Evolutionary conservation across 1,140 invertebrate species (phyloP).

Genomic region (Cherax quadricarinatus): DNA sequence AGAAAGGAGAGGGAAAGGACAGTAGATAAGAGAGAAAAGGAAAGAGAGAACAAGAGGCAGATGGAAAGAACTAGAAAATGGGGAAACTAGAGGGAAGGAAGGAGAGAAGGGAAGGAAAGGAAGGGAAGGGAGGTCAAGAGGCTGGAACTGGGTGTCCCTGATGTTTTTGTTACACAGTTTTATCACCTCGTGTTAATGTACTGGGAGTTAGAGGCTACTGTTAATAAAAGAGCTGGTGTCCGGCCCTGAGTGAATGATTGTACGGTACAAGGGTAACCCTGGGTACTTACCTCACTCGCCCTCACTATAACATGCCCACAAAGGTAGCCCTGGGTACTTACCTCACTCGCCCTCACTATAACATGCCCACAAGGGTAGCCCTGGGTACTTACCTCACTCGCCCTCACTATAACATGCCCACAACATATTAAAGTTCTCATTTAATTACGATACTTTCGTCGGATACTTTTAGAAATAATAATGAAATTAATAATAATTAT

Average conservation of each 20-base stretch:
- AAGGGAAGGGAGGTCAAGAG: no score
- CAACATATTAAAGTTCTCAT: background rate
- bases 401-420: background rate
- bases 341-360: background rate
- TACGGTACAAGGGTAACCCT: no score
- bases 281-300: background rate
- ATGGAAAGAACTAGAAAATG: no score
- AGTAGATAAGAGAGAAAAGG: no score
- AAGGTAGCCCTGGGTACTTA: background rate
- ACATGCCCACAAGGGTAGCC: background rate
- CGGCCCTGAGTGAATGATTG: background rate
- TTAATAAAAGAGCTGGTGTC: background rate
- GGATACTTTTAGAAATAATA: no score
- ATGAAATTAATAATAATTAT: no score
- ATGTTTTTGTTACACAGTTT: background rate
- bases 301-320: background rate
- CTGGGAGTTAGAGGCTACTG: background rate
- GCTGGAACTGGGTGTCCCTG: no score
- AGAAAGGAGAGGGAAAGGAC: no score
- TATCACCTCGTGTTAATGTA: background rate
- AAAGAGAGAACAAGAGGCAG: no score
- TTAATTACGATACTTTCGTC: background rate
- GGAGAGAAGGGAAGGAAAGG: no score
- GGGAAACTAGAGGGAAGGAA: no score
- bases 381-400: background rate